Evolutionary conservation across 1,140 invertebrate genomes (phyloP), one percentile per base, ranked within the genome.

Genomic region (Polypedilum pembai): DNA sequence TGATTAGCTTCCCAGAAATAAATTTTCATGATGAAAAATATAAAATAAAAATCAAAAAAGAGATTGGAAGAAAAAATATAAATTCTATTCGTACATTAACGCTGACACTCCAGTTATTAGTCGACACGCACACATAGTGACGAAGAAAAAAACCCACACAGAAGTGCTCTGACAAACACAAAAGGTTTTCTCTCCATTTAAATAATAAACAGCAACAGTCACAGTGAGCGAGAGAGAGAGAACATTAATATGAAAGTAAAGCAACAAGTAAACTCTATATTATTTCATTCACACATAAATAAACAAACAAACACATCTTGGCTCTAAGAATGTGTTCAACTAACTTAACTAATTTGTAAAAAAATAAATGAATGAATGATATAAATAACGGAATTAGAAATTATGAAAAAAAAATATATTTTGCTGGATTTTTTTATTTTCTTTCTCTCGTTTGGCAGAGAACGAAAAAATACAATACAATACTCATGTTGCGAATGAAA

Each of bases 371-470:
- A 69, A 69, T 69, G 65, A 69, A 69, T 69, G 10, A 21, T 18
- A 69, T n/a, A 69, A 69, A 69, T 69, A 69, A 69, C 65, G 65
- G 65, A 69, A 69, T 69, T 21, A 69, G 17, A 69, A 69, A 69
- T 20, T 18, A 7, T 69, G 65, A 69, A 69, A 69, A 18, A 18
- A 69, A 18, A 69, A 69, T 69, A 20, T n/a, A 21, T 69, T 69
- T 69, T 20, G 65, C 20, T 21, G 65, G 65, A 69, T 18, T 20
- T 56, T 56, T 8, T 56, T 15, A 69, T 18, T 20, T 56, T 56
- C 45, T 56, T 15, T 56, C n/a, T 33, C 5, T 33, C 24, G 24
- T 33, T 33, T 33, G 24, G 24, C 24, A 33, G 24, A 33, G 24
- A 33, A 33, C 5, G 5, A 33, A 33, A 33, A 33, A 33, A 33